These are phyloP conservation scores for Drosophila nebulosa DNA, from an alignment of 1,140 invertebrate species.

Conservation along the genomic window DNA sequence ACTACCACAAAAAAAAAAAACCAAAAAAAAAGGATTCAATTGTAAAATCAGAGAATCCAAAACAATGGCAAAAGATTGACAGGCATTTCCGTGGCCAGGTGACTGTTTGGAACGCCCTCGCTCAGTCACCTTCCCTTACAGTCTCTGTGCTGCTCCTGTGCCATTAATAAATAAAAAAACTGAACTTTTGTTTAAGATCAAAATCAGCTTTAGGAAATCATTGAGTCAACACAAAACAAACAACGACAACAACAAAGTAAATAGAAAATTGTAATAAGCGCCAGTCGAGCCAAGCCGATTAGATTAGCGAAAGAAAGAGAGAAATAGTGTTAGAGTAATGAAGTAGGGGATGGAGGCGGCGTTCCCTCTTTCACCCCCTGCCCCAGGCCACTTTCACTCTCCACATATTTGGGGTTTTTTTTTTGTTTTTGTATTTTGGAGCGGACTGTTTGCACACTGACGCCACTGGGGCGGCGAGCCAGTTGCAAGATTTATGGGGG, in stretches of 20 bases:
- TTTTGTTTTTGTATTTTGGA: not conserved
- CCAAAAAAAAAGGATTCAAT: constrained; percentile 20
- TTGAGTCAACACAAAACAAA: constrained; percentile 50
- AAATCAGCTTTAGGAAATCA: constrained; percentile 23
- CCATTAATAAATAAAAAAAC: constrained; percentile 23
- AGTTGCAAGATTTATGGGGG: constrained; percentile 76
- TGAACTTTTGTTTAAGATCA: constrained; percentile 22
- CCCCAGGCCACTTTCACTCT: constrained; percentile 32
- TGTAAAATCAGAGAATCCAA: constrained; percentile 32
- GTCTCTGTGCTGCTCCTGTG: constrained; percentile 1
- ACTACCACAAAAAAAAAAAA: constrained; percentile 8
- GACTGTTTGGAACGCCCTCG: not conserved
- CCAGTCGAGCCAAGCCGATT: constrained; percentile 51
- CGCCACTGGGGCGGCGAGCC: constrained; percentile 78
- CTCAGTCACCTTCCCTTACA: not conserved
- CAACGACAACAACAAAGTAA: constrained; percentile 53
- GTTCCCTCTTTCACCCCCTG: constrained; percentile 8
- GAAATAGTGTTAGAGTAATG: not conserved
- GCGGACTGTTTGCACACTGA: constrained; percentile 69
- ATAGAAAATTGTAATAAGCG: constrained; percentile 75
- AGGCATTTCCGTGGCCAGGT: constrained; percentile 44
- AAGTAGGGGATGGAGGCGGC: not conserved
- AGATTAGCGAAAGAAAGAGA: constrained; percentile 46
- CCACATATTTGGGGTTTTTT: not conserved
- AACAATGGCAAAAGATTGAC: constrained; percentile 60